Evolutionary conservation across 2,888 invertebrate species (phyloP).

Genomic region (Zeuzera pyrina): DNA sequence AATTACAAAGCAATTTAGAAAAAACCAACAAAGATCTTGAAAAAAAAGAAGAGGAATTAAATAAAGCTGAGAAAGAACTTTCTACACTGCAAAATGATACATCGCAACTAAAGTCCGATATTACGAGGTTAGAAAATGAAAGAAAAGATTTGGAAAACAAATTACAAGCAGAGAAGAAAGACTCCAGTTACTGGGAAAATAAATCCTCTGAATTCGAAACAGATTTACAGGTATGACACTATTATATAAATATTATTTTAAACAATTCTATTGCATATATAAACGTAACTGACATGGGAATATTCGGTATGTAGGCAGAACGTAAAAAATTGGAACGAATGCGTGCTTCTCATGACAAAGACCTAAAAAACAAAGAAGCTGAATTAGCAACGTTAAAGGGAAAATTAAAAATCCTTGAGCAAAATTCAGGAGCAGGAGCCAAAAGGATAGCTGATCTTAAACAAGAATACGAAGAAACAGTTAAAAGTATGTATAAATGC

Average conservation of each 20-base stretch:
- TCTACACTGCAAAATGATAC: slow-evolving; percentile 52
- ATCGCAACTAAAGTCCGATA: slow-evolving; percentile 51
- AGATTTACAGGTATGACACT: slow-evolving; percentile 62
- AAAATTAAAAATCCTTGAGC: slow-evolving; percentile 79
- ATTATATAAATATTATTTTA: background rate
- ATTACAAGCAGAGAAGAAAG: slow-evolving; percentile 73
- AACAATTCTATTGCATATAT: background rate
- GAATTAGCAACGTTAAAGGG: slow-evolving; percentile 84
- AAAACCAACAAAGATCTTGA: slow-evolving; percentile 40
- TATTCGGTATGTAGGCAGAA: slow-evolving; percentile 59
- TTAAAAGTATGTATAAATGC: slow-evolving; percentile 73
- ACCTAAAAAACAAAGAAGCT: slow-evolving; percentile 82
- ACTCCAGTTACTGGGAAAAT: slow-evolving; percentile 76
- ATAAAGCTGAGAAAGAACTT: slow-evolving; percentile 61
- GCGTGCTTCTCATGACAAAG: slow-evolving; percentile 80
- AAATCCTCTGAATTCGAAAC: slow-evolving; percentile 75
- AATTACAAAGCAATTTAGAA: slow-evolving; percentile 60
- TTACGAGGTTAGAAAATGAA: slow-evolving; percentile 56
- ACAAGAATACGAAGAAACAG: slow-evolving; percentile 77
- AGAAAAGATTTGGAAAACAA: slow-evolving; percentile 78
- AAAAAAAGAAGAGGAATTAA: slow-evolving; percentile 50
- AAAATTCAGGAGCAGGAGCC: slow-evolving; percentile 72
- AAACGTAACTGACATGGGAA: background rate
- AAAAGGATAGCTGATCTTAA: slow-evolving; percentile 79
- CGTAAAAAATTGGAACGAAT: slow-evolving; percentile 78